Evolutionary conservation across 2,888 invertebrate species (phyloP).

Genomic region (Drosophila neotestacea): DNA sequence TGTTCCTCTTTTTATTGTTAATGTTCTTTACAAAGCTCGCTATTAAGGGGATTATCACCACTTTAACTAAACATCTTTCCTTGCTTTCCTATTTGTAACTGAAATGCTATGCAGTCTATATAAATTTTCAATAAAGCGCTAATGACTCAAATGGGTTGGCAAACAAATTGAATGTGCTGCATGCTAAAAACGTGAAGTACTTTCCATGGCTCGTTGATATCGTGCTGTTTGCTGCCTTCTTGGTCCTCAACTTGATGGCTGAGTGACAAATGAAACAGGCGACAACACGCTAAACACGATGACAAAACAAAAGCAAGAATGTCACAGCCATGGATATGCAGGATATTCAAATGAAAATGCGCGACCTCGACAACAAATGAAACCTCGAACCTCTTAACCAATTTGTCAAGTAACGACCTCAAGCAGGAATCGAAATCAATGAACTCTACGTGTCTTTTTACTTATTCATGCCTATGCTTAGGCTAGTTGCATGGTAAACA

Average conservation of each 20-base stretch:
- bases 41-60: background rate
- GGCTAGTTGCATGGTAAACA: background rate
- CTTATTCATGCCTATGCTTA: background rate
- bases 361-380: conserved; percentile 37
- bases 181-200: conserved; percentile 51
- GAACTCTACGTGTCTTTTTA: background rate
- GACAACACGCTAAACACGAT: conserved; percentile 13
- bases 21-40: background rate
- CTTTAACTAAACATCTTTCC: background rate
- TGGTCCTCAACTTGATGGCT: background rate
- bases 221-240: background rate
- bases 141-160: conserved; percentile 44
- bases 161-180: conserved; percentile 28
- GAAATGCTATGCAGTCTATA: conserved; percentile 24
- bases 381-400: background rate
- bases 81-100: too few relatives aligned
- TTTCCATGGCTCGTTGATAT: background rate
- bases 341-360: background rate
- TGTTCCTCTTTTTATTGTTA: background rate
- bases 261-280: conserved; percentile 15
- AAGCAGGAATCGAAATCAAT: conserved; percentile 8
- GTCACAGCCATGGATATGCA: conserved; percentile 10
- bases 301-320: conserved; percentile 24
- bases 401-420: conserved; percentile 12
- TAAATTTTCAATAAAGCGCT: conserved; percentile 55